phyloP scores from a whole-genome alignment of 2,113 vertebrate species.

The Pteronura brasiliensis region DNA sequence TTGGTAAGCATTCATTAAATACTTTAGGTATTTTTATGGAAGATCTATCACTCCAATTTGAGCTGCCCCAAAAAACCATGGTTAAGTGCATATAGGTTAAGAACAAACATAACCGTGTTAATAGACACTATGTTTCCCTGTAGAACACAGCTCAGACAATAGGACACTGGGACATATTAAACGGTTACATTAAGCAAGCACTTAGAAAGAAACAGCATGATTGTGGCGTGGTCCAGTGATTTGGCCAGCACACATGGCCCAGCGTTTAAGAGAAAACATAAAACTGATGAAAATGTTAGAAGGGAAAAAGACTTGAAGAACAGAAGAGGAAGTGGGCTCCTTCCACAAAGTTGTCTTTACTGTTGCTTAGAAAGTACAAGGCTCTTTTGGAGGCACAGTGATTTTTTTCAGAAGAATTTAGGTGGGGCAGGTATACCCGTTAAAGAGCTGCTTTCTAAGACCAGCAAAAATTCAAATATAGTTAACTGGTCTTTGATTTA shows the following conservation, averaged over 20 bases:
- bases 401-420: neutral
- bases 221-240: neutral
- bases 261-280: neutral
- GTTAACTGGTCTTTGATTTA: neutral
- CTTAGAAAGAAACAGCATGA: neutral
- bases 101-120: neutral
- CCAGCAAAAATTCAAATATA: neutral
- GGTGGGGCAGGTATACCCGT: neutral
- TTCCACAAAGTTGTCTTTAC: neutral
- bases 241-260: neutral
- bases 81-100: neutral
- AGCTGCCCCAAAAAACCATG: neutral
- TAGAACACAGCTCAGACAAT: neutral
- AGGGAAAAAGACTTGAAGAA: neutral
- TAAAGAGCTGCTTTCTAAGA: neutral
- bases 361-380: neutral
- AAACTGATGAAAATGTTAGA: neutral
- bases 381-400: neutral
- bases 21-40: neutral
- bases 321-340: neutral
- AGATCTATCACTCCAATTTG: neutral
- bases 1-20: neutral
- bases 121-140: neutral
- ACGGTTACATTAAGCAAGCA: neutral
- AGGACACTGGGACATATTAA: neutral